phyloP scores from a whole-genome alignment of 1,140 invertebrate species.

The Lepidurus arcticus region DNA sequence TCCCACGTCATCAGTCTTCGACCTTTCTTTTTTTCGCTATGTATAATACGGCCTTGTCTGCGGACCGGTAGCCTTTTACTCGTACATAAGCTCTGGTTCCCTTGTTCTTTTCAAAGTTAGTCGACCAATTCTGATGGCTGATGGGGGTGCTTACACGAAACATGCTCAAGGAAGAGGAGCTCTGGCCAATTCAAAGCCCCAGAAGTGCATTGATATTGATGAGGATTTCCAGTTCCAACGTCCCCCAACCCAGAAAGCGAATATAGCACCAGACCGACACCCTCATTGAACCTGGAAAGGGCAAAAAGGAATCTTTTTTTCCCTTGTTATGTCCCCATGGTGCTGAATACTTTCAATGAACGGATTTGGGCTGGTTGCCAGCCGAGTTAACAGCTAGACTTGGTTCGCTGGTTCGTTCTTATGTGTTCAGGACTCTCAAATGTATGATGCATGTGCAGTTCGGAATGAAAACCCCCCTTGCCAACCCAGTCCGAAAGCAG shows the following conservation, averaged over 20 bases:
- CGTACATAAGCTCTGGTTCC: not conserved
- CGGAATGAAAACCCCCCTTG: not conserved
- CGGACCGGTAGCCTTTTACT: constrained; percentile 12
- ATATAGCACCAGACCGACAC: not conserved
- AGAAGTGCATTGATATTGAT: constrained; percentile 2
- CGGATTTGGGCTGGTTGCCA: not conserved
- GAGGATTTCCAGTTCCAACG: constrained; percentile 7
- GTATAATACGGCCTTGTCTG: constrained; percentile 8
- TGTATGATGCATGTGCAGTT: not conserved
- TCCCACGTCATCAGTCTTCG: constrained; percentile 17
- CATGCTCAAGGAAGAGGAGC: constrained; percentile 18
- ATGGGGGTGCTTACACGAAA: constrained; percentile 21
- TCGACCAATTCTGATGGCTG: constrained; percentile 8
- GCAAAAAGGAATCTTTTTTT: not conserved
- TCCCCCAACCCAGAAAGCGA: not conserved
- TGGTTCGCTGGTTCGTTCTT: not conserved
- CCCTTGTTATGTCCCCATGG: not conserved
- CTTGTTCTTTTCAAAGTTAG: constrained; percentile 16
- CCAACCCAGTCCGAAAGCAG: not conserved
- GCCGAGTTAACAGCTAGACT: not conserved
- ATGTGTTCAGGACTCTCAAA: not conserved
- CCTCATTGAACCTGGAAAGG: not conserved
- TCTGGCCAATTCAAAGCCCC: not conserved
- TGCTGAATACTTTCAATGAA: constrained; percentile 14
- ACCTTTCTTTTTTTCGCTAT: not conserved